Conservation (phyloP, 35 echinoderm and acorn worm genomes). For the Stichopus chloronotus region DNA sequence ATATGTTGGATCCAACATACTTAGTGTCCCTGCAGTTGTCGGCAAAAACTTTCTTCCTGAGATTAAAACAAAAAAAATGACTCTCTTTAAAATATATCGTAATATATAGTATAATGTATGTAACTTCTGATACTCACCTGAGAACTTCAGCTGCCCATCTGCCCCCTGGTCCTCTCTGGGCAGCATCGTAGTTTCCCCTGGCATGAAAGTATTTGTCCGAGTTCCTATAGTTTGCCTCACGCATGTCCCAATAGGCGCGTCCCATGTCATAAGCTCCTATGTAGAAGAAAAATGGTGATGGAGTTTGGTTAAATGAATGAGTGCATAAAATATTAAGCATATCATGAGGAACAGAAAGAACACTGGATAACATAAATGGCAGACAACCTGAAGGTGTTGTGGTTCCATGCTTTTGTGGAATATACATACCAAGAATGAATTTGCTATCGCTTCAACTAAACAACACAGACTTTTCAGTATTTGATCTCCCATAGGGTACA, state of each 20-base stretch:
- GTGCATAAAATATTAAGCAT: constrained; percentile 14
- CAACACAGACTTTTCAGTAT: constrained; percentile 19
- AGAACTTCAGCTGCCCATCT: constrained; percentile 60
- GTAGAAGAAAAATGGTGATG: constrained; percentile 31
- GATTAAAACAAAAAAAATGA: no score
- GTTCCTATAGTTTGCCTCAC: constrained; percentile 10
- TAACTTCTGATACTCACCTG: constrained; percentile 41
- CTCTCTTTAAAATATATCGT: background rate
- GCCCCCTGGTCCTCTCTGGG: constrained; percentile 63
- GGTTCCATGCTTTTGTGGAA: background rate
- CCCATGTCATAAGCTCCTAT: constrained; percentile 33
- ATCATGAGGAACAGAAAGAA: constrained; percentile 42
- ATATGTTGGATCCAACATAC: background rate
- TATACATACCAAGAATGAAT: background rate
- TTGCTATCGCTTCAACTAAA: constrained; percentile 8
- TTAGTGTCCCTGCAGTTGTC: background rate
- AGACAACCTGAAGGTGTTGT: background rate
- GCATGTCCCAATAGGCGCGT: constrained; percentile 28
- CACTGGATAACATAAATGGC: background rate
- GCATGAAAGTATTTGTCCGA: constrained; percentile 68
- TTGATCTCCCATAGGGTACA: background rate
- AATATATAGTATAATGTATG: background rate
- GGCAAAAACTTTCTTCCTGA: background rate
- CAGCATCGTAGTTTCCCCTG: constrained; percentile 48
- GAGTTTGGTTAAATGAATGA: constrained; percentile 21